phyloP scores from a whole-genome alignment of 2,888 invertebrate genomes.

The Malachius bipustulatus region DNA sequence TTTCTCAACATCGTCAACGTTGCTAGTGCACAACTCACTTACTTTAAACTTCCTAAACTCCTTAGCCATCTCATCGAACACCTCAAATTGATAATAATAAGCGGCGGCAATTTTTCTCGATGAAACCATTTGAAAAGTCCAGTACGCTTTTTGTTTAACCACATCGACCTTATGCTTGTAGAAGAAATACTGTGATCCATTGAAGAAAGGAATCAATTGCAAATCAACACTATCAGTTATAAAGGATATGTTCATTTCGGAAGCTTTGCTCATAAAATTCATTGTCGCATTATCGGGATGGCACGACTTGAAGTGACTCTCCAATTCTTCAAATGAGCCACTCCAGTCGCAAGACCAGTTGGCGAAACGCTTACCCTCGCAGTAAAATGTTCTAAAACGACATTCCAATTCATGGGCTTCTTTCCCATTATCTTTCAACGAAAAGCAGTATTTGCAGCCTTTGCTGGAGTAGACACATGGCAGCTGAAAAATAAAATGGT shows the following conservation, averaged over 20 bases:
- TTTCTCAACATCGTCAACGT: conserved; percentile 20
- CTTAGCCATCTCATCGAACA: too few species aligned
- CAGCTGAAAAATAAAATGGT: too few species aligned
- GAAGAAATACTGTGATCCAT: conserved; percentile 29
- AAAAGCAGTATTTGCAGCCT: conserved; percentile 29
- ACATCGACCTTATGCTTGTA: conserved; percentile 28
- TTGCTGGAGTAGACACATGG: conserved; percentile 23
- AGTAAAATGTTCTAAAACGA: conserved; percentile 24
- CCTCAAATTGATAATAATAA: conserved; percentile 31
- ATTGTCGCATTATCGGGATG: conserved; percentile 22
- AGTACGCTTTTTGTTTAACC: conserved; percentile 23
- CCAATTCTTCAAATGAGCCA: conserved; percentile 23
- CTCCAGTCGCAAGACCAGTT: conserved; percentile 29
- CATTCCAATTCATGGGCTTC: conserved; percentile 28
- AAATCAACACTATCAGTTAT: conserved; percentile 21
- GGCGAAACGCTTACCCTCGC: conserved; percentile 28
- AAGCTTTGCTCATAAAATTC: conserved; percentile 21
- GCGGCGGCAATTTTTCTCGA: conserved; percentile 24
- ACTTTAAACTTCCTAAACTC: conserved; percentile 28
- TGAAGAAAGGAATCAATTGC: conserved; percentile 27
- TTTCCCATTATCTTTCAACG: conserved; percentile 19
- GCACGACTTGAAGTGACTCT: conserved; percentile 26
- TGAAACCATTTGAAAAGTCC: conserved; percentile 30
- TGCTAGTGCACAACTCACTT: conserved; percentile 28
- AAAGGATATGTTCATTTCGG: conserved; percentile 21